Conservation (phyloP, 1,140 invertebrate species). For the Drosophila trapezifrons region DNA sequence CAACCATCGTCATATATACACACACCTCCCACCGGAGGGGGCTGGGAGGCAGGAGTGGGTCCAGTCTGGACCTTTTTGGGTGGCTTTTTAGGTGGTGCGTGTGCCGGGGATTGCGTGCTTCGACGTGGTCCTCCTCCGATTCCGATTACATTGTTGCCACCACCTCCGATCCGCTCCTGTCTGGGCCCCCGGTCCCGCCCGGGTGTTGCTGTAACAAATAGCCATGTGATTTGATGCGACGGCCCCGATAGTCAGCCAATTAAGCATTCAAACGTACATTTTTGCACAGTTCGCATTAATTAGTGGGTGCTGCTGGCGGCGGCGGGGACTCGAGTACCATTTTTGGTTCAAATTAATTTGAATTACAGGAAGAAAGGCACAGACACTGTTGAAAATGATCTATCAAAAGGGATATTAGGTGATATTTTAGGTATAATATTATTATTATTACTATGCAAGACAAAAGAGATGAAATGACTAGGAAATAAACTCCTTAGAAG, state of each 20-base stretch:
- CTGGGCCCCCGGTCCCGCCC: slow-evolving; percentile 7
- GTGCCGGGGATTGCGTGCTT: slow-evolving; percentile 61
- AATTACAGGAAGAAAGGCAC: not conserved
- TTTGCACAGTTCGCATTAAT: slow-evolving; percentile 76
- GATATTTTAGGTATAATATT: too few relatives aligned
- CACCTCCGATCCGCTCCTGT: slow-evolving; percentile 13
- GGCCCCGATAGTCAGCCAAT: slow-evolving; percentile 77
- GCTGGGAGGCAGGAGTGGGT: not conserved
- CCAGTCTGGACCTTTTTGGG: slow-evolving; percentile 26
- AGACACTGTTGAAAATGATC: not conserved
- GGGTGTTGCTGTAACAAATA: slow-evolving; percentile 79
- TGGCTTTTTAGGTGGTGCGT: slow-evolving; percentile 54
- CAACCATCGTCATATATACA: slow-evolving; percentile 20
- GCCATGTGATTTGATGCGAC: slow-evolving; percentile 81
- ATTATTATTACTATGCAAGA: too few relatives aligned
- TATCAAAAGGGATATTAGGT: not conserved
- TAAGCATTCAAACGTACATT: slow-evolving; percentile 82
- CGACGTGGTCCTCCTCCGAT: slow-evolving; percentile 24
- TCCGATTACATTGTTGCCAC: slow-evolving; percentile 49
- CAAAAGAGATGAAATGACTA: too few relatives aligned
- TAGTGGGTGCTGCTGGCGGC: slow-evolving; percentile 37
- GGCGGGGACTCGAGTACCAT: slow-evolving; percentile 22
- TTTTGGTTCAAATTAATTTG: slow-evolving; percentile 42
- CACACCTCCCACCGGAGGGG: slow-evolving; percentile 7
- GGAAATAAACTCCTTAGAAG: too few relatives aligned